Evolutionary conservation across 2,113 vertebrate genomes (phyloP), one percentile per base, ranked within the genome.

Genomic region (Pica pica): DNA sequence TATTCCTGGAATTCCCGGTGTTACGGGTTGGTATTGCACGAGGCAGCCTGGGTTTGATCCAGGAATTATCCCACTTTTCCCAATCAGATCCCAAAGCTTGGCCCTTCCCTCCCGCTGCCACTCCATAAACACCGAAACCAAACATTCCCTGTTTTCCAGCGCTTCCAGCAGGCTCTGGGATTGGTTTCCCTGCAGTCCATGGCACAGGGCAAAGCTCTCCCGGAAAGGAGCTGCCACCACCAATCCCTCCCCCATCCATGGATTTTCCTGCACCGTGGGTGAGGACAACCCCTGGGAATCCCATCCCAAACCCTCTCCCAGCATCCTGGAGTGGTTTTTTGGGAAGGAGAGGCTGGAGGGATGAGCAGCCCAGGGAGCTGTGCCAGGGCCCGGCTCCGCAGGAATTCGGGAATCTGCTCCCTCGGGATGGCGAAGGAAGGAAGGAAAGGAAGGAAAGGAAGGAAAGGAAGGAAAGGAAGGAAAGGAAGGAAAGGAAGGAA

Each of bases 1-100:
- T 4, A 5, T 10, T 5, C 46, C 73, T 0, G 76, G 49, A 30
- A 55, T 23, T 52, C 39, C 60, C 60, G 2, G 35, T 0, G 31
- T 24, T 26, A 3, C 0, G 28, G 41, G 39, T 0, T 14, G 59
- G 1, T 6, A 0, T 30, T 24, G 9, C 70, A 9, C 52, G 3
- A 6, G 41, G 13, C 69, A 33, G 50, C 9, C 24, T 1, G 47
- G 6, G 24, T 28, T 16, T 3, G 31, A 30, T 20, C 21, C 52
- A 13, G 71, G 89, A 80, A 61, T 76, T n/a, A 89, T 88, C 75
- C 57, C 56, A 12, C 67, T 52, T 85, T 90, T 79, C 85, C 93
- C 88, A 70, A 23, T 37, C 87, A 46, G 63, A 75, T 59, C 93
- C 85, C 93, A 64, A 64, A 91, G 13, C 44, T 9, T 11, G 12